Base-by-base conservation (phyloP, 2,797 vertebrate species). In the Brachymystax lenok region DNA sequence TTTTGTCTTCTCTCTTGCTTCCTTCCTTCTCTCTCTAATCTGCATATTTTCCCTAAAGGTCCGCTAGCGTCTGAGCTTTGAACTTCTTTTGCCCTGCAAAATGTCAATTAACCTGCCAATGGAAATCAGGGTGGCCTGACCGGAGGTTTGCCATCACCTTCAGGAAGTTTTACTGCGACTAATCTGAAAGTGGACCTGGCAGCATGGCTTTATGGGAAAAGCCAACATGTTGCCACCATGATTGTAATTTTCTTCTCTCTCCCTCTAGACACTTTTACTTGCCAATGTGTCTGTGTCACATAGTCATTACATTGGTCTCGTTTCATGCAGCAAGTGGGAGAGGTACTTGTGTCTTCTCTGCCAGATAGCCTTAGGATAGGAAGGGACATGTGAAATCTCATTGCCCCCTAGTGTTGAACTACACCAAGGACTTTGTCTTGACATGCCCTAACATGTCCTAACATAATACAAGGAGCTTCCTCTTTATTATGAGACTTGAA, bases 341-440 rank as follows among this genome's bases (percentile, higher is more conserved):
- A 89, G 56, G 71, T 50, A 74, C 61, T 66, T 51, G 82, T 88
- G 84, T 16, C 79, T 74, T 69, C 74, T 79, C 46, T 63, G 79
- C 74, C 78, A 78, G 69, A 78, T 78, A 75, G 75, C 81, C 80
- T 71, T n/a, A 30, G 66, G 80, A 30, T 13, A 1, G 40, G 40
- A 56, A 5, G 40, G 16, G 73, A 79, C 73, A 76, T 51, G 67
- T 69, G 78, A 84, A 87, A 61, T 85, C 79, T 75, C 80, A 83
- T 85, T 89, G 88, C 90, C 90, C 87, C 87, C 92, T 92, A 86
- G 88, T 90, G 92, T 74, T 67, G 8, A 27, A 7, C 27, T 71
- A 59, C 21, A n/a, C 35, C 5, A 70, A 28, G 28, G 40, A 75
- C n/a, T 17, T 69, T 12, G 40, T 17, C 14, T 21, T 73, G 30